A percentile compares a stretch with the other conserved stretches of the same genome.
Conservation (phyloP, 1,140 invertebrate genomes). For the Pseudobourletiella spinata region DNA sequence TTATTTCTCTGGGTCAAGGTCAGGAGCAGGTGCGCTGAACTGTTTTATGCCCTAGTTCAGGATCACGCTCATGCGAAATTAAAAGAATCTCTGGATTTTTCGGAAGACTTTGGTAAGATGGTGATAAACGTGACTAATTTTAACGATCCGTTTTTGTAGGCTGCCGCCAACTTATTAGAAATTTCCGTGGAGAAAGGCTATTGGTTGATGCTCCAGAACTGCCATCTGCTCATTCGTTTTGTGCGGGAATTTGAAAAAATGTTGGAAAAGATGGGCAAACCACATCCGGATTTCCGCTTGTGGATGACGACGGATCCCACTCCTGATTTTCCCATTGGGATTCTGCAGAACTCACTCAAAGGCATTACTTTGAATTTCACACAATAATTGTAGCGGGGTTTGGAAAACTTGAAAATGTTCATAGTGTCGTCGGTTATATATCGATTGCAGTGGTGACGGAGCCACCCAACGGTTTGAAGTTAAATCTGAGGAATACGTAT, state of each 20-base stretch:
- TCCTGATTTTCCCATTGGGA: constrained; percentile 73
- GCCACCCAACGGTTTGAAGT: constrained; percentile 77
- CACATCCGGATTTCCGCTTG: constrained; percentile 80
- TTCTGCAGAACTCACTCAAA: constrained; percentile 75
- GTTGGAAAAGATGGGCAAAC: constrained; percentile 63
- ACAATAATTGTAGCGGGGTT: not conserved
- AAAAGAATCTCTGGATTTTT: too few relatives aligned
- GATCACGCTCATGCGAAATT: too few relatives aligned
- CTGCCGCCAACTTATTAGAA: constrained; percentile 61
- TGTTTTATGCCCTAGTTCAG: too few relatives aligned
- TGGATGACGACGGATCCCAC: constrained; percentile 86
- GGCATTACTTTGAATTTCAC: constrained; percentile 44
- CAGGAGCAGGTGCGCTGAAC: constrained; percentile 63
- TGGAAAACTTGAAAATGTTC: constrained; percentile 12
- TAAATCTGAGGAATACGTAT: constrained; percentile 81
- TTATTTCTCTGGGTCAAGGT: constrained; percentile 77
- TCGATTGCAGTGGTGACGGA: constrained; percentile 66
- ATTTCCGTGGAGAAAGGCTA: constrained; percentile 63
- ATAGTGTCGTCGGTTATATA: constrained; percentile 5
- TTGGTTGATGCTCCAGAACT: constrained; percentile 86
- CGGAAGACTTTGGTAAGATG: too few relatives aligned
- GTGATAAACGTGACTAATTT: too few relatives aligned
- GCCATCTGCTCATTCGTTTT: constrained; percentile 73
- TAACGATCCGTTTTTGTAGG: constrained; percentile 42
- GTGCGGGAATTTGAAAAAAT: constrained; percentile 69